phyloP scores from a whole-genome alignment of 2,888 invertebrate species.

The Drosophila helvetica region DNA sequence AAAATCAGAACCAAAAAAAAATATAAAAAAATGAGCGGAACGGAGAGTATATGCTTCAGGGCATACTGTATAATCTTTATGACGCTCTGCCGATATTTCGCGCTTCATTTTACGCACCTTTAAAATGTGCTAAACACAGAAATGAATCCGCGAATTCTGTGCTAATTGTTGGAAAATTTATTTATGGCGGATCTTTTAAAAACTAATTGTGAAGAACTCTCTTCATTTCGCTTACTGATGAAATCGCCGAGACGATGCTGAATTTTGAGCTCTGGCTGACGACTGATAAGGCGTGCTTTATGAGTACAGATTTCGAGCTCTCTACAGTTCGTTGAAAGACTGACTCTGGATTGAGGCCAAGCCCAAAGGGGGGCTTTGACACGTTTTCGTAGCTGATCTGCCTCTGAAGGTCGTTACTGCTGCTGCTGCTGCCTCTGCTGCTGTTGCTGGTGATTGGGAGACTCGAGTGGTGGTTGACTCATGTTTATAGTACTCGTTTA shows the following conservation, averaged over 20 bases:
- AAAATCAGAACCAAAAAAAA: slow-evolving; percentile 23
- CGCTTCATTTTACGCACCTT: slow-evolving; percentile 66
- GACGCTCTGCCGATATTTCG: slow-evolving; percentile 45
- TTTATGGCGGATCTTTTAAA: slow-evolving; percentile 40
- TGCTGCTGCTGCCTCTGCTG: slow-evolving; percentile 5
- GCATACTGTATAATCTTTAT: slow-evolving; percentile 39
- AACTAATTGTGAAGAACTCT: slow-evolving; percentile 46
- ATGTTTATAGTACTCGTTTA: slow-evolving; percentile 29
- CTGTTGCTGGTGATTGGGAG: slow-evolving; percentile 1
- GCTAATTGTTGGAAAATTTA: slow-evolving; percentile 57
- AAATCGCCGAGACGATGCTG: slow-evolving; percentile 30
- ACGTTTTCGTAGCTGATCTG: slow-evolving; percentile 34
- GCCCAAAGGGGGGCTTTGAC: slow-evolving; percentile 40
- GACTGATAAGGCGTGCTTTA: slow-evolving; percentile 27
- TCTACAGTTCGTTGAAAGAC: slow-evolving; percentile 20
- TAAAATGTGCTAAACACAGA: slow-evolving; percentile 60
- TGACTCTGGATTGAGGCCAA: slow-evolving; percentile 32
- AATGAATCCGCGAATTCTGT: slow-evolving; percentile 40
- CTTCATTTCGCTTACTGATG: slow-evolving; percentile 25
- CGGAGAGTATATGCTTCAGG: slow-evolving; percentile 18
- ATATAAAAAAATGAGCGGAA: neutral
- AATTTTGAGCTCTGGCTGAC: slow-evolving; percentile 4
- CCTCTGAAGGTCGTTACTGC: slow-evolving; percentile 36
- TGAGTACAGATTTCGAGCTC: slow-evolving; percentile 11
- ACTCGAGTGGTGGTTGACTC: slow-evolving; percentile 9